Conservation (phyloP, 1,140 invertebrate species). For the Drosophila eugracilis region DNA sequence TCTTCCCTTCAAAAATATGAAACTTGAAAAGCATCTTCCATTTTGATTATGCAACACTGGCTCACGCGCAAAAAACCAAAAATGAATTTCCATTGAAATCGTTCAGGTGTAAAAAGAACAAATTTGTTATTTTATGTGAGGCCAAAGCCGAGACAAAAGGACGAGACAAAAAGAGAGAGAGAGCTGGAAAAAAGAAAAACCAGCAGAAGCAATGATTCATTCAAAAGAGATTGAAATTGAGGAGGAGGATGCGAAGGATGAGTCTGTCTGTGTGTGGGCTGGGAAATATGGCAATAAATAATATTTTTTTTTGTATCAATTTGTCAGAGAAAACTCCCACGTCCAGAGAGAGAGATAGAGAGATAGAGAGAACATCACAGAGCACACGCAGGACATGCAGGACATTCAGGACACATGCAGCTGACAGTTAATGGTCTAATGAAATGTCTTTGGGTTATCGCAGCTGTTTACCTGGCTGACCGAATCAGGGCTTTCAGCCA, state of each 20-base stretch:
- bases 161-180: neutral
- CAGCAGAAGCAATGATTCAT: constrained; percentile 11
- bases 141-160: constrained; percentile 7
- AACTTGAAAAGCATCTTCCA: neutral
- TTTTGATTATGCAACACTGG: constrained; percentile 8
- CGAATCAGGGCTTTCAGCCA: constrained; percentile 32
- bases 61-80: constrained; percentile 1
- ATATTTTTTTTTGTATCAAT: constrained; percentile 57
- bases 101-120: constrained; percentile 38
- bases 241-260: neutral
- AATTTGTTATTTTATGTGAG: constrained; percentile 40
- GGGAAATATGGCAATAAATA: constrained; percentile 34
- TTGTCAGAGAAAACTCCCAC: constrained; percentile 25
- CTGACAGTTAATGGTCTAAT: constrained; percentile 79
- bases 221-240: constrained; percentile 11
- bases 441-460: constrained; percentile 76
- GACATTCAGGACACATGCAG: constrained; percentile 50
- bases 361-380: no score
- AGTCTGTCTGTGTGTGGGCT: neutral
- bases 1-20: neutral
- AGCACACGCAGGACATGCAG: neutral
- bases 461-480: constrained; percentile 60
- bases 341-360: neutral
- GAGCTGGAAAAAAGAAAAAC: neutral
- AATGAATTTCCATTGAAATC: constrained; percentile 40